Percentiles rank a stretch among this genome's conserved stretches.
These are phyloP conservation scores for Patella depressa DNA, from an alignment of 2,888 invertebrate species.

Conservation along the genomic window DNA sequence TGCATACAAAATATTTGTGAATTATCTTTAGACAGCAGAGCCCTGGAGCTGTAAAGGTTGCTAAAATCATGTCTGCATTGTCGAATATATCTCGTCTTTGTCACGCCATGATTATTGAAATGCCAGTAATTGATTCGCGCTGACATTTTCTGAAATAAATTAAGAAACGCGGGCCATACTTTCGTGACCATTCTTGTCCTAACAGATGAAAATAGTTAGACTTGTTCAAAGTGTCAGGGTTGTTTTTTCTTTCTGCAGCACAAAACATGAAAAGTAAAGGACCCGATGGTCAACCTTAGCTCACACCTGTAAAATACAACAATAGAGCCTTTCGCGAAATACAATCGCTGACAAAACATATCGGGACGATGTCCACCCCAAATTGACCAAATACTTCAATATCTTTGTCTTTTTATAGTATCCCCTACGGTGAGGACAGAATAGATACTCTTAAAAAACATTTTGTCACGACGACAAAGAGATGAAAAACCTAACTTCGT, in stretches of 20 bases:
- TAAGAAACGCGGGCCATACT: too few species aligned
- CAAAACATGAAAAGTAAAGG: background rate
- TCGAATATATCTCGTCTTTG: too few species aligned
- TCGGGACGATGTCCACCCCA: background rate
- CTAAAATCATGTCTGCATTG: too few species aligned
- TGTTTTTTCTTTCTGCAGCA: background rate
- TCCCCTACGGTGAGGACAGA: background rate
- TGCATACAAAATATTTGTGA: too few species aligned
- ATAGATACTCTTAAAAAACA: background rate
- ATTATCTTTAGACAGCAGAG: too few species aligned
- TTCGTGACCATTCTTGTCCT: too few species aligned
- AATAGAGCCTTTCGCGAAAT: background rate
- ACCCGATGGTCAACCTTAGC: background rate
- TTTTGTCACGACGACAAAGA: too few species aligned
- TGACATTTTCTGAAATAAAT: too few species aligned
- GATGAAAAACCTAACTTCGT: too few species aligned
- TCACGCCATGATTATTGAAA: too few species aligned
- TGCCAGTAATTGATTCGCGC: too few species aligned
- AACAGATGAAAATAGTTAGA: background rate
- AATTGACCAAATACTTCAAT: background rate
- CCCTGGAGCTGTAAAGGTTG: too few species aligned
- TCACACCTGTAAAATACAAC: background rate
- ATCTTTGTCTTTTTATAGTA: background rate
- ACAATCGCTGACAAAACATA: background rate
- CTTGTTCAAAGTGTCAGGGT: constrained; percentile 2